Base-by-base conservation (phyloP, 2,797 vertebrate species). In the Sebastes diploproa region DNA sequence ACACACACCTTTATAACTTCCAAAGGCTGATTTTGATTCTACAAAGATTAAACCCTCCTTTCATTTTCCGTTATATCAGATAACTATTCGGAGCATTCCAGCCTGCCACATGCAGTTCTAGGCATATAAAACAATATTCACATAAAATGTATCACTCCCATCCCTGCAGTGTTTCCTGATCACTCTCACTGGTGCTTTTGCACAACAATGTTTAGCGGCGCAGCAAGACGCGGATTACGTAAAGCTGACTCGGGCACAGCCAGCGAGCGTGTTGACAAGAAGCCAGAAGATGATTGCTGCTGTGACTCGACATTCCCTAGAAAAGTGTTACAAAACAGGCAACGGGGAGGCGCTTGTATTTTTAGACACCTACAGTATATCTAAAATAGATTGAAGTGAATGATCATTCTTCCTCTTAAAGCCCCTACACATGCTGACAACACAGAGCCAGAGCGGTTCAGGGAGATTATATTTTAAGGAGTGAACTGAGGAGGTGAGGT, bases 281-380 rank as follows among this genome's bases (percentile, higher is more conserved):
- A 56, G 7, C 80, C 71, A 72, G 71, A 66, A 58, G 61, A 75
- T 74, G 77, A 68, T 63, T 69, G 65, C 27, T 50, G 52, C 42
- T 67, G 68, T 82, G 56, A 79, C 75, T 84, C 55, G 46, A 73
- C 75, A 52, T 83, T 86, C 32, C 60, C 55, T 34, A 56, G 27
- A 72, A 59, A 22, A 60, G 73, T 71, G 13, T 80, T 77, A 46
- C 22, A 75, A 86, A 82, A 82, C 64, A 67, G 54, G 8, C 42
- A 55, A 52, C 59, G 30, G 32, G 2, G 50, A 65, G 59, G 66
- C 6, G 7, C 23, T 20, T 66, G 20, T 84, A 85, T 88, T 88
- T 87, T 89, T 81, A 84, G 80, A 83, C 46, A 72, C 6, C 32
- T 38, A 38, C 36, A 38, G 13, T 38, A 16, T n/a, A 58, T 81